phyloP scores from a whole-genome alignment of 1,140 invertebrate species.

The Micrasema minimum region DNA sequence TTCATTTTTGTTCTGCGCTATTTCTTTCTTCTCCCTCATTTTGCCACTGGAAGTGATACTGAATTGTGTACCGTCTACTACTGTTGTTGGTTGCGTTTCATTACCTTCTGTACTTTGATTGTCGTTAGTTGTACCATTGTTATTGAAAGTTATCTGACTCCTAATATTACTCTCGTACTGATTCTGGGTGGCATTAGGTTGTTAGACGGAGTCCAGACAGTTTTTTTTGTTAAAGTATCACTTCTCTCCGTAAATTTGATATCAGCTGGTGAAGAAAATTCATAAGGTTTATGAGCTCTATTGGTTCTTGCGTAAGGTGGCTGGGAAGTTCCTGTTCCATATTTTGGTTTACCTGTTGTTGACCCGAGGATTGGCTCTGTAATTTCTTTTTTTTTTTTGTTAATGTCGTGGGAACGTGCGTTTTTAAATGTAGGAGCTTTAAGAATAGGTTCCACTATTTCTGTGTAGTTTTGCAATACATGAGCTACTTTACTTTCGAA shows the following conservation, averaged over 20 bases:
- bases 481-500: constrained; percentile 38
- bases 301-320: constrained; percentile 41
- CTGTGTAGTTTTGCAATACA: constrained; percentile 60
- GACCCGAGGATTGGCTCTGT: constrained; percentile 74
- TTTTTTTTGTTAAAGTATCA: constrained; percentile 22
- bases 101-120: constrained; percentile 51
- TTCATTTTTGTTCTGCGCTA: constrained; percentile 57
- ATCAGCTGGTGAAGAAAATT: constrained; percentile 34
- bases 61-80: constrained; percentile 57
- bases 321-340: constrained; percentile 24
- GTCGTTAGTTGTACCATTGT: constrained; percentile 2
- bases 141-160: constrained; percentile 43
- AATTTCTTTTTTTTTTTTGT: constrained; percentile 59
- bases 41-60: constrained; percentile 51
- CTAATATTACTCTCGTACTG: constrained; percentile 40
- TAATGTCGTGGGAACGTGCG: constrained; percentile 60
- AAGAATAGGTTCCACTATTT: constrained; percentile 79
- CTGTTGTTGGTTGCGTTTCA: constrained; percentile 18
- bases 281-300: constrained; percentile 48
- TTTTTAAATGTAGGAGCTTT: constrained; percentile 70
- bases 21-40: constrained; percentile 55
- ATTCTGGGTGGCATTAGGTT: constrained; percentile 49
- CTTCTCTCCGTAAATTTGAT: constrained; percentile 38
- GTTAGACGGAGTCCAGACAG: constrained; percentile 47
- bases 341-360: constrained; percentile 61